Conservation (phyloP, 1,140 invertebrate genomes). For the Drosophila repleta region DNA sequence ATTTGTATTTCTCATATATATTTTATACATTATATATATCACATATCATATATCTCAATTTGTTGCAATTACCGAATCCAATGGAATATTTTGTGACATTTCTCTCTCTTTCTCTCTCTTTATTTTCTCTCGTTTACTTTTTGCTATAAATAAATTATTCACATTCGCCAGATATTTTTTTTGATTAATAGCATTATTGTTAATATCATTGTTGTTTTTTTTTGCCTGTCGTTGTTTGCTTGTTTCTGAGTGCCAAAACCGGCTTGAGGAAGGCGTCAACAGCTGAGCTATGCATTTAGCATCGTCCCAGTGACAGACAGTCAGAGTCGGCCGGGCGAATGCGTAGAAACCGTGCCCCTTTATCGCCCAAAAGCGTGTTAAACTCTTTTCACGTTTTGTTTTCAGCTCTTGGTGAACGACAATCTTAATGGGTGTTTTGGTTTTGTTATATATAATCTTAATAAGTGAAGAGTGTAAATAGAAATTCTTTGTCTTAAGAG, state of each 20-base stretch:
- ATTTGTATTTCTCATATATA: no score
- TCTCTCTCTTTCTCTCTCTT: no score
- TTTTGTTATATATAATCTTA: not conserved
- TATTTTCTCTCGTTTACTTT: not conserved
- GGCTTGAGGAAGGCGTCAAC: conserved; percentile 1
- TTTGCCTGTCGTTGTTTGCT: not conserved
- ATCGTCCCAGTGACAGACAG: no score
- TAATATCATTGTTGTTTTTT: not conserved
- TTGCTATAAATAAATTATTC: not conserved
- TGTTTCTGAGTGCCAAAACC: not conserved
- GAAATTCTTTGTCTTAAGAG: no score
- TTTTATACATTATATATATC: no score
- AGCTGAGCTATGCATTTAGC: not conserved
- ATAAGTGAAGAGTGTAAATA: not conserved
- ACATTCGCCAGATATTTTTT: not conserved
- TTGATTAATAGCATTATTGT: conserved; percentile 12
- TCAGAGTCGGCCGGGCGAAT: not conserved
- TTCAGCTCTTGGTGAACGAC: no score
- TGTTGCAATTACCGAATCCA: no score
- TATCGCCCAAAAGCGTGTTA: not conserved
- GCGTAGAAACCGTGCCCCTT: not conserved
- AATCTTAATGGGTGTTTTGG: not conserved
- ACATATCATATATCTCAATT: no score
- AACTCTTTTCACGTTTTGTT: not conserved
- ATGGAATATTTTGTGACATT: not conserved